Evolutionary conservation across 2,113 vertebrate genomes (phyloP).

Genomic region (Murina feae): DNA sequence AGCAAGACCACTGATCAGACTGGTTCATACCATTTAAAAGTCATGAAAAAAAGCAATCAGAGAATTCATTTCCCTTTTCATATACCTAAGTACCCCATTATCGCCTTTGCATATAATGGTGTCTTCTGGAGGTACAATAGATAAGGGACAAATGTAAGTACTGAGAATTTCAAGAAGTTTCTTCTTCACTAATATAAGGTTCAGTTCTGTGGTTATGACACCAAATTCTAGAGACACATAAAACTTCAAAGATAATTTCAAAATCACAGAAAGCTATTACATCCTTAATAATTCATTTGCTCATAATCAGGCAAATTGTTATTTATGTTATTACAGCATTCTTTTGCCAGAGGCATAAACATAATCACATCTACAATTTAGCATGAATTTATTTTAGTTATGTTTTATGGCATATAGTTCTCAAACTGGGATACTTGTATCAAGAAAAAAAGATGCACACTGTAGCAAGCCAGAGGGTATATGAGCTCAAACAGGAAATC

Average conservation of each 20-base stretch:
- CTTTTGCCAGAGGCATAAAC: conserved; percentile 21
- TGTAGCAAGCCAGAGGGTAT: not conserved
- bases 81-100: not conserved
- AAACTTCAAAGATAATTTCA: conserved; percentile 24
- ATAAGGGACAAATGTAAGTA: not conserved
- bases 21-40: not conserved
- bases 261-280: conserved; percentile 25
- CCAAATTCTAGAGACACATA: conserved; percentile 31
- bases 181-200: not conserved
- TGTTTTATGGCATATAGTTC: not conserved
- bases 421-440: not conserved
- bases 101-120: not conserved
- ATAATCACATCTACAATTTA: not conserved
- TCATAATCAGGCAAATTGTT: conserved; percentile 33
- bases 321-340: not conserved
- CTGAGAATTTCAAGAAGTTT: not conserved
- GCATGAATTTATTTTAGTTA: not conserved
- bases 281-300: conserved; percentile 42
- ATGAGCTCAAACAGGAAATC: not conserved
- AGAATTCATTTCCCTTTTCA: not conserved
- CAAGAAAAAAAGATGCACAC: not conserved
- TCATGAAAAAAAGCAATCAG: not conserved
- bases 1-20: not conserved
- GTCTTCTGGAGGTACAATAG: not conserved
- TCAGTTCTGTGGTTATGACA: not conserved